A percentile compares a stretch with the other conserved stretches of the same genome.
phyloP scores from a whole-genome alignment of 2,113 vertebrate species.

The Polyodon spathula region DNA sequence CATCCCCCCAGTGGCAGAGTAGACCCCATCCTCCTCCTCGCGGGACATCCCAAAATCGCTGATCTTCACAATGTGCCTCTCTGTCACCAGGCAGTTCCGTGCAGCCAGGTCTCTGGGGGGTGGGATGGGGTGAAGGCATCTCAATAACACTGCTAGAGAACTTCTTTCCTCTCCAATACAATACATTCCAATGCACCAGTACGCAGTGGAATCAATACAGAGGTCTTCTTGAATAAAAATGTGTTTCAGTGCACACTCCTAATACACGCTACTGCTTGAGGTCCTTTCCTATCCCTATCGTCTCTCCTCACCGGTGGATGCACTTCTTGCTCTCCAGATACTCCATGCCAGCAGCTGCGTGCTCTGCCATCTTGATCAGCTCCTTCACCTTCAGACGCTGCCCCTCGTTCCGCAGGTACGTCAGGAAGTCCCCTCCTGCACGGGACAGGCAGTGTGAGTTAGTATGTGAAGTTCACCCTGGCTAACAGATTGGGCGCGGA shows the following conservation, averaged over 20 bases:
- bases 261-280: too few relatives aligned
- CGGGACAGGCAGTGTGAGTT: too few relatives aligned
- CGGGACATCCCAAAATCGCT: conserved; percentile 98
- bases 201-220: too few relatives aligned
- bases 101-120: conserved; percentile 81
- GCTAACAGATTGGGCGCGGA: too few relatives aligned
- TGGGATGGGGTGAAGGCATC: background rate
- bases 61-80: conserved; percentile 81
- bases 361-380: conserved; percentile 77
- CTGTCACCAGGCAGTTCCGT: conserved; percentile 87
- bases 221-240: too few relatives aligned
- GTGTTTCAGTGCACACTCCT: too few relatives aligned
- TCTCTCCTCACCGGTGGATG: conserved; percentile 80
- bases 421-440: conserved; percentile 86
- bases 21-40: conserved; percentile 79
- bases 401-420: conserved; percentile 73
- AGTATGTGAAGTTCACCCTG: too few relatives aligned
- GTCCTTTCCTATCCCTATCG: too few relatives aligned
- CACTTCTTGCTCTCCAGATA: conserved; percentile 90
- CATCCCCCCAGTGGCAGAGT: conserved; percentile 75
- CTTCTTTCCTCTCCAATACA: too few relatives aligned
- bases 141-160: too few relatives aligned
- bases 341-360: conserved; percentile 82
- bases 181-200: too few relatives aligned
- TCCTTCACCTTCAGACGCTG: conserved; percentile 56